Evolutionary conservation across 2,888 invertebrate genomes (phyloP).

Genomic region (Campoplex capitator): DNA sequence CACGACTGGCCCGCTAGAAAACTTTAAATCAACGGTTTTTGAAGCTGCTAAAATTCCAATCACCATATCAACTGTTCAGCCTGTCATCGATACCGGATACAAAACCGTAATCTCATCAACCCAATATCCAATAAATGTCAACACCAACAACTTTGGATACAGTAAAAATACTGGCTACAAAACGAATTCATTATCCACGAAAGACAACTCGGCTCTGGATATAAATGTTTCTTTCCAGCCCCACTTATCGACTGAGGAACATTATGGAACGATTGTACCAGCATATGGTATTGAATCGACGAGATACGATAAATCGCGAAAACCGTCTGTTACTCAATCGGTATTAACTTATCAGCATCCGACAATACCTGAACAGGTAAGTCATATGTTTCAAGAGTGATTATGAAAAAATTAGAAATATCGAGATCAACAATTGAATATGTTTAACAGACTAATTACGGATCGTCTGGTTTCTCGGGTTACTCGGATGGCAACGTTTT

Average conservation of each 20-base stretch:
- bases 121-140: constrained; percentile 69
- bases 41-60: constrained; percentile 75
- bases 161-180: constrained; percentile 59
- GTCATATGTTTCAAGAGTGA: constrained; percentile 8
- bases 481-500: constrained; percentile 66
- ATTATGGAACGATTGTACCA: constrained; percentile 60
- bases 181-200: constrained; percentile 61
- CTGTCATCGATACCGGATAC: constrained; percentile 75
- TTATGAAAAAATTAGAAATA: constrained; percentile 21
- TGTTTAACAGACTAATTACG: constrained; percentile 55
- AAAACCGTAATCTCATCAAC: constrained; percentile 76
- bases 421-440: constrained; percentile 6
- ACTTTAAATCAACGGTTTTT: constrained; percentile 75
- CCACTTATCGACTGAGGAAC: constrained; percentile 45
- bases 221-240: constrained; percentile 75
- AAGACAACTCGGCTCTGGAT: constrained; percentile 66
- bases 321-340: constrained; percentile 56
- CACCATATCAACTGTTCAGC: constrained; percentile 74
- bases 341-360: constrained; percentile 58
- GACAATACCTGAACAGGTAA: constrained; percentile 46
- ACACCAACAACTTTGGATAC: constrained; percentile 62
- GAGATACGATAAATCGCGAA: constrained; percentile 64
- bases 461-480: constrained; percentile 62
- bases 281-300: constrained; percentile 45
- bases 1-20: constrained; percentile 75